Evolutionary conservation across 2,113 vertebrate species (phyloP).

Genomic region (Salvelinus fontinalis): DNA sequence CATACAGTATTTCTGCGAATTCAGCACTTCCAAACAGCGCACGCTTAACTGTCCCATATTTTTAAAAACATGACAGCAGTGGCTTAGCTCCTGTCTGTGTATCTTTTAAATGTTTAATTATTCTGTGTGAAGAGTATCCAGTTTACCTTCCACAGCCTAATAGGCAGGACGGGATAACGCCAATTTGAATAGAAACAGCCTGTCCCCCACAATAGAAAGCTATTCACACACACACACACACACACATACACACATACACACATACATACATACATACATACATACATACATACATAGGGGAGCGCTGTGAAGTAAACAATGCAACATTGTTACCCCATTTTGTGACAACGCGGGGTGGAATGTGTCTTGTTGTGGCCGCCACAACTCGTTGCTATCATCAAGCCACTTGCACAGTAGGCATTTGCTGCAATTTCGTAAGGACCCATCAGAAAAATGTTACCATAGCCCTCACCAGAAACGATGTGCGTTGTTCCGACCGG

Average conservation of each 20-base stretch:
- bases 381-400: not conserved
- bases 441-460: not conserved
- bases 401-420: not conserved
- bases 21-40: no score
- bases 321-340: slow-evolving; percentile 37
- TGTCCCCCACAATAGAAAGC: slow-evolving; percentile 3
- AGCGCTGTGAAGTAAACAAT: slow-evolving; percentile 43
- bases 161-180: not conserved
- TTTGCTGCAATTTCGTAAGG: not conserved
- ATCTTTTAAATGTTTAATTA: not conserved
- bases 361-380: not conserved
- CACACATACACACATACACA: no score
- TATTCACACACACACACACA: slow-evolving; percentile 7
- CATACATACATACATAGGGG: not conserved
- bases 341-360: not conserved
- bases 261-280: no score
- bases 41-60: no score
- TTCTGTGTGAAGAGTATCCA: not conserved
- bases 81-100: not conserved
- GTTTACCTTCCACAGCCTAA: not conserved
- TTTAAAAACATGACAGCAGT: no score
- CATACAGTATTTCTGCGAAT: no score
- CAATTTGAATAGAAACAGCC: not conserved
- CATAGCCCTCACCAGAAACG: slow-evolving; percentile 68
- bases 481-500: slow-evolving; percentile 59